Conservation (phyloP, 2,888 invertebrate genomes). For the Sympetrum striolatum region DNA sequence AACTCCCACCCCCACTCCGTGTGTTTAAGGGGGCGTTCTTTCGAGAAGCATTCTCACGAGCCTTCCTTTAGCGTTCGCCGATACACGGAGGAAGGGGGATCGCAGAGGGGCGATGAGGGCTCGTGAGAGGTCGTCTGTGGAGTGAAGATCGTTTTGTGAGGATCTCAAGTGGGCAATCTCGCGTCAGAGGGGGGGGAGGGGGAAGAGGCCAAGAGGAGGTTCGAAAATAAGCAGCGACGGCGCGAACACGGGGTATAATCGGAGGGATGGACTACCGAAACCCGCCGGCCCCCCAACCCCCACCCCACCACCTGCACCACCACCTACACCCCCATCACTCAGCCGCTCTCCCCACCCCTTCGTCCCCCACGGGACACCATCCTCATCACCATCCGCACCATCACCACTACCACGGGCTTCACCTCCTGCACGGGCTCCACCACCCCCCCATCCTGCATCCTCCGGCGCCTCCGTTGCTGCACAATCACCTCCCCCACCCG, state of each 20-base stretch:
- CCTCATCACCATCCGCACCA: not conserved
- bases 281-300: constrained; percentile 48
- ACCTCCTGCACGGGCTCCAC: constrained; percentile 45
- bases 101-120: not conserved
- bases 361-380: not conserved
- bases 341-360: not conserved
- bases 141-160: not conserved
- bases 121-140: not conserved
- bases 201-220: not conserved
- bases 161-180: not conserved
- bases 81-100: not conserved
- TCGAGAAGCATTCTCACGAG: not conserved
- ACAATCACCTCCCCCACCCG: constrained; percentile 40
- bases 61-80: not conserved
- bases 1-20: not conserved
- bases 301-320: constrained; percentile 50
- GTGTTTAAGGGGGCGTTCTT: not conserved
- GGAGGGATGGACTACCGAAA: constrained; percentile 50
- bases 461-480: constrained; percentile 45
- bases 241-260: constrained; percentile 48
- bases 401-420: constrained; percentile 11
- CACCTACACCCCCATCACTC: constrained; percentile 51
- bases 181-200: not conserved
- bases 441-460: constrained; percentile 26
- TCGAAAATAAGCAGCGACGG: constrained; percentile 46